Evolutionary conservation across 2,797 vertebrate species (phyloP).

Genomic region (Pipistrellus kuhlii): DNA sequence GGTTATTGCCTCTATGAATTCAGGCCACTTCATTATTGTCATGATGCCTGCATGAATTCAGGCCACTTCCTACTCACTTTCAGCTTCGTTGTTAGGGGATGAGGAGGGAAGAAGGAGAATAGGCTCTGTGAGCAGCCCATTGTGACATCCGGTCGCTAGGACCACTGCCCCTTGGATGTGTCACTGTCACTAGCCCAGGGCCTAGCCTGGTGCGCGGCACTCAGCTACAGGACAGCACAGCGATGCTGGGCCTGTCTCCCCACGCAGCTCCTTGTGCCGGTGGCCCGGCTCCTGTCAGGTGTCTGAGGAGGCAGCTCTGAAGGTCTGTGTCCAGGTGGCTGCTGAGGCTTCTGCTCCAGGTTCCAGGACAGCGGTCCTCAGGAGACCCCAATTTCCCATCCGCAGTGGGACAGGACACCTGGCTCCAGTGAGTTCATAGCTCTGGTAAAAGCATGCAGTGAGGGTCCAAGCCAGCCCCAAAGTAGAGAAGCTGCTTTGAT

Average conservation of each 20-base stretch:
- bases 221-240: background rate
- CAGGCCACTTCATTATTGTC: no score
- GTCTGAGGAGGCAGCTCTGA: background rate
- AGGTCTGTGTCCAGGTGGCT: background rate
- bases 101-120: background rate
- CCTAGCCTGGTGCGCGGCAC: background rate
- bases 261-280: background rate
- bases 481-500: constrained; percentile 1
- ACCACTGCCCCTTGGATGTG: background rate
- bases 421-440: background rate
- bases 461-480: background rate
- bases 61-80: background rate
- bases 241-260: background rate
- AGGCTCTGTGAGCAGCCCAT: background rate
- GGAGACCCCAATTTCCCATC: background rate
- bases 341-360: background rate
- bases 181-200: background rate
- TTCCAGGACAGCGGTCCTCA: background rate
- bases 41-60: background rate
- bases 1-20: background rate
- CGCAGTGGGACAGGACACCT: background rate
- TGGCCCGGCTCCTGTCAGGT: background rate
- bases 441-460: background rate
- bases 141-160: background rate
- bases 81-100: background rate